Percentiles rank a stretch among this genome's conserved stretches.
phyloP scores from a whole-genome alignment of 2,113 vertebrate genomes.

The Misgurnus anguillicaudatus region DNA sequence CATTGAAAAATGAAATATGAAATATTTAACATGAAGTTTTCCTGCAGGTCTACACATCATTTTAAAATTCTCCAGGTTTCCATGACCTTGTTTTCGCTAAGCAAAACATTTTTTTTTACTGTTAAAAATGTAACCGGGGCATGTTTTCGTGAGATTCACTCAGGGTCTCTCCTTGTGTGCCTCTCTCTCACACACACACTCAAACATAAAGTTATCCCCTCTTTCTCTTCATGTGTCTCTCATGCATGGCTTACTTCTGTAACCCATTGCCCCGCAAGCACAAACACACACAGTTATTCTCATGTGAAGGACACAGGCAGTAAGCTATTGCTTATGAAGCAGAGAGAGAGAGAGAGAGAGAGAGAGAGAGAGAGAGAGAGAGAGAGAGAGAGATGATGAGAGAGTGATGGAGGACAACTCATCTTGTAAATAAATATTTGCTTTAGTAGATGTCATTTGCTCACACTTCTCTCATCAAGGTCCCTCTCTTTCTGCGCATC shows the following conservation, averaged over 20 bases:
- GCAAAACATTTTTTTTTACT: neutral
- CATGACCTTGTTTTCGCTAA: too few relatives aligned
- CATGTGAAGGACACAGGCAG: constrained; percentile 63
- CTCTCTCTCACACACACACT: neutral
- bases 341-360: constrained; percentile 7
- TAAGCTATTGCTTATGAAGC: constrained; percentile 65
- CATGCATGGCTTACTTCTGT: constrained; percentile 19
- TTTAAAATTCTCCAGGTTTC: too few relatives aligned
- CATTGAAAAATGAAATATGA: too few relatives aligned
- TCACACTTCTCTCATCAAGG: constrained; percentile 57
- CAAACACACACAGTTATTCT: constrained; percentile 55
- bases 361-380: too few relatives aligned
- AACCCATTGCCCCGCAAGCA: neutral
- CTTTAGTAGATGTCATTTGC: constrained; percentile 64
- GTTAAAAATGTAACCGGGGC: neutral
- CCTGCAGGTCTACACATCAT: too few relatives aligned
- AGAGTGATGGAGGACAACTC: constrained; percentile 53
- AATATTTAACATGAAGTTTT: too few relatives aligned
- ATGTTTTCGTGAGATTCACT: neutral
- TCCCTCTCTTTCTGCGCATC: constrained; percentile 31
- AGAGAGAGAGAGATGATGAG: neutral
- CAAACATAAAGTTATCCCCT: neutral
- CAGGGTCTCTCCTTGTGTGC: neutral
- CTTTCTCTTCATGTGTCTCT: neutral
- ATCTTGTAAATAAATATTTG: constrained; percentile 72